phyloP scores from a whole-genome alignment of 2,797 vertebrate species.

The Lacerta agilis region DNA sequence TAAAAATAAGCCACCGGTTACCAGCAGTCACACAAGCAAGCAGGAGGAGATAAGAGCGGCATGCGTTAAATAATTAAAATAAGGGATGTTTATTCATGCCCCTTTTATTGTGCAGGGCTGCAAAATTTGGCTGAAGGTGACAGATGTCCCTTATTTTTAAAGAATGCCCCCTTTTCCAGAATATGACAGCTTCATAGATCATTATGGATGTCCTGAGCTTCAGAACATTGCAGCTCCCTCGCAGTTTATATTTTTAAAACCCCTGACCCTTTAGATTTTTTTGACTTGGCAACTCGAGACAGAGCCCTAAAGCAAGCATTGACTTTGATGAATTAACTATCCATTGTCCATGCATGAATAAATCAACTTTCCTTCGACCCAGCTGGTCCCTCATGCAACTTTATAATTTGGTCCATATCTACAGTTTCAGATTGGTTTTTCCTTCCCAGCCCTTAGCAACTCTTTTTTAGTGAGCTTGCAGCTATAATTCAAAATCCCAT shows the following conservation, averaged over 20 bases:
- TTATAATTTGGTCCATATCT: neutral
- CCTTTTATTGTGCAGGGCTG: neutral
- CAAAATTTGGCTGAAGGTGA: constrained; percentile 9
- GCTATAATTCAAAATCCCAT: neutral
- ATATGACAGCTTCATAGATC: constrained; percentile 20
- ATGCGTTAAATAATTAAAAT: constrained; percentile 7
- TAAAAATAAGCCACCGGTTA: constrained; percentile 27
- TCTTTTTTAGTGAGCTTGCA: neutral
- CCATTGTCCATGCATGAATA: neutral
- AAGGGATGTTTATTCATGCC: neutral
- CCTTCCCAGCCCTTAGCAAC: neutral
- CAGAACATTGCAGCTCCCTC: neutral
- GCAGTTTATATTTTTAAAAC: neutral
- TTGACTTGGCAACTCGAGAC: neutral
- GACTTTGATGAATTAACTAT: constrained; percentile 5
- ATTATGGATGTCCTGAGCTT: constrained; percentile 11
- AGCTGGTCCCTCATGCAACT: neutral
- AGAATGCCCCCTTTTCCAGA: constrained; percentile 17
- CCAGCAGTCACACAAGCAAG: constrained; percentile 33
- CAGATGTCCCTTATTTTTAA: constrained; percentile 35
- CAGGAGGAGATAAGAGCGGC: neutral
- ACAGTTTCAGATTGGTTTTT: neutral
- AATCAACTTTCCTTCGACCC: neutral
- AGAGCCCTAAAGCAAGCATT: neutral
- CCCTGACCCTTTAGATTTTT: constrained; percentile 10